Base-by-base conservation (phyloP, 1,140 invertebrate species). In the Polypedilum pembai region DNA sequence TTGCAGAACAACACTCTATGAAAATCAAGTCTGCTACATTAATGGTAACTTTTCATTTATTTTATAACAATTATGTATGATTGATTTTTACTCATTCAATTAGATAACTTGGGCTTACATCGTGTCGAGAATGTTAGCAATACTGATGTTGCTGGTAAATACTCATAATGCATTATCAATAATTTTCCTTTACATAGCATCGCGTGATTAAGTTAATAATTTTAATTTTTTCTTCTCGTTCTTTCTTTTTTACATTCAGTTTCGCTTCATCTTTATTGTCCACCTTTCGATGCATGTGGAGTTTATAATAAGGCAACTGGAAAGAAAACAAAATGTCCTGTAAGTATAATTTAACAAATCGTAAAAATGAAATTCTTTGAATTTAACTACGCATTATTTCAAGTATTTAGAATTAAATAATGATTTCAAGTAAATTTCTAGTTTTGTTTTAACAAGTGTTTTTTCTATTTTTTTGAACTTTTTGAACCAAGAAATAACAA, bases 261-360 rank as follows among this genome's bases (percentile, higher is more conserved):
- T 12, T 96, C 94, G 8, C 84, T 99, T 15, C 98, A 99, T 80
- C 86, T 99, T 0, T 99, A 99, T 83, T 94, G 91, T 77, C 98
- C 98, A 0, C 96, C 98, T 1, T 99, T 96, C 81, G 86, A 91
- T 73, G 83, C 87, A 63, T 99, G 98, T 81, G 86, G 89, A 0
- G 89, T 94, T 3, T 99, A 99, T 82, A 96, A 99, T 80, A 69
- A 69, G 20, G 87, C 90, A 76, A 97, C 94, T 0, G 95, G 95
- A 15, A 90, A 92, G 76, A 87, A 85, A 73, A 88, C 86, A 0
- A 84, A 82, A 56, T 80, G 33, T 74, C 77, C 63, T 83, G 86
- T 76, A 85, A 56, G 45, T 56, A 56, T n/a, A n/a, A n/a, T 56
- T 56, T 15, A 56, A n/a, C 15, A 15, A 1, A 15, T 56, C 1